Conservation (phyloP, 1,140 invertebrate species). For the Heliothis subflexa region DNA sequence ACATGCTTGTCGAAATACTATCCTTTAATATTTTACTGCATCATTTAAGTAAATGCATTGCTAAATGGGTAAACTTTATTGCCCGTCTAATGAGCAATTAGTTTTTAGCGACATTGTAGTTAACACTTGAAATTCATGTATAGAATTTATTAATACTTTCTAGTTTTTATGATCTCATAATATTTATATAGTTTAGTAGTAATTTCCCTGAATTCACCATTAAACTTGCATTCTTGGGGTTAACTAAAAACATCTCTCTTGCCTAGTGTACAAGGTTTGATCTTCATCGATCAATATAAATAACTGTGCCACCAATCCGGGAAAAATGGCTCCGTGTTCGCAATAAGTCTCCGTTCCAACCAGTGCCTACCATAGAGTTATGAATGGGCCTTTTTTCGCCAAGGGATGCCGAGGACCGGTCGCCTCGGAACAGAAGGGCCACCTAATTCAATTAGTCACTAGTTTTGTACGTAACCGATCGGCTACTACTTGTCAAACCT, state of each 20-base stretch:
- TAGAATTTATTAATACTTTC: too few species aligned
- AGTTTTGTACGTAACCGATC: slow-evolving; percentile 50
- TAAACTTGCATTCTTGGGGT: too few species aligned
- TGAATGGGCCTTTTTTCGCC: slow-evolving; percentile 43
- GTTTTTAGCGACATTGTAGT: too few species aligned
- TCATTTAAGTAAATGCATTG: too few species aligned
- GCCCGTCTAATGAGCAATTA: not conserved
- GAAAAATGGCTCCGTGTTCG: slow-evolving; percentile 27
- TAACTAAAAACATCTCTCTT: not conserved
- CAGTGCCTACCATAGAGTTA: slow-evolving; percentile 35
- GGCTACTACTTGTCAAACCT: slow-evolving; percentile 19
- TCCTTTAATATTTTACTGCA: too few species aligned
- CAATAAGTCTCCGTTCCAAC: slow-evolving; percentile 45
- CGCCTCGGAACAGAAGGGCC: slow-evolving; percentile 42
- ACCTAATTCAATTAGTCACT: slow-evolving; percentile 51
- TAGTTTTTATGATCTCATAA: too few species aligned
- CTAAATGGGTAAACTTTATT: too few species aligned
- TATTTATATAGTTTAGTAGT: too few species aligned
- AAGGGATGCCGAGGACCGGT: slow-evolving; percentile 30
- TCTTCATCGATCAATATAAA: slow-evolving; percentile 39
- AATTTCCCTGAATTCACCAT: too few species aligned
- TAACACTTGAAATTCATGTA: too few species aligned
- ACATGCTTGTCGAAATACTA: too few species aligned
- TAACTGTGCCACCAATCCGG: slow-evolving; percentile 26
- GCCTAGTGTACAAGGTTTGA: not conserved